Conservation (phyloP, 2,797 vertebrate species). For the Adelosebastes latens region DNA sequence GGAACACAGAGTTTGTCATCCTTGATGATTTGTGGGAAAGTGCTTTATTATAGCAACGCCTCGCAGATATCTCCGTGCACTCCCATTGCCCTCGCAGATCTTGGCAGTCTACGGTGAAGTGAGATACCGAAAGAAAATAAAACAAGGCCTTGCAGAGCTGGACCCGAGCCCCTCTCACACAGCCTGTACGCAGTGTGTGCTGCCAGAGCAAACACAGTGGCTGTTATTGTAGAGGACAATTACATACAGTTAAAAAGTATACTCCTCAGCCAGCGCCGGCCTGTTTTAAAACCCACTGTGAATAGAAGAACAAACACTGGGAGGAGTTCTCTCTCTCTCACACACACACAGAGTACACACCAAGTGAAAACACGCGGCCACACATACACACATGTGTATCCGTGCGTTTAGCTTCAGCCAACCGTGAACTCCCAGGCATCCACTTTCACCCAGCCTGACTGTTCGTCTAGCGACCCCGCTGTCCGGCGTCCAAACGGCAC, state of each 20-base stretch:
- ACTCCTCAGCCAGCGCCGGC: conserved; percentile 39
- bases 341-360: conserved; percentile 18
- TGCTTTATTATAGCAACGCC: conserved; percentile 26
- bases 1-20: background rate
- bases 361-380: conserved; percentile 26
- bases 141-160: conserved; percentile 51
- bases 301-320: conserved; percentile 65
- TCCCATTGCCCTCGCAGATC: conserved; percentile 54
- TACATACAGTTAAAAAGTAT: conserved; percentile 64
- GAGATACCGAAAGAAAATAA: conserved; percentile 77
- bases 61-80: conserved; percentile 52
- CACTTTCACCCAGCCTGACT: conserved; percentile 66
- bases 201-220: conserved; percentile 75
- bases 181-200: conserved; percentile 15
- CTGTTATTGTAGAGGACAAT: conserved; percentile 75
- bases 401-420: conserved; percentile 52
- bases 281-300: conserved; percentile 55
- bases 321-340: conserved; percentile 32
- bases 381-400: conserved; percentile 28
- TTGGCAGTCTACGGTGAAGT: conserved; percentile 63
- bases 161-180: conserved; percentile 41
- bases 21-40: conserved; percentile 48
- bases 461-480: conserved; percentile 53
- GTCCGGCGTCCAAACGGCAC: conserved; percentile 65
- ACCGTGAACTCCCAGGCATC: conserved; percentile 72